Evolutionary conservation across 2,113 vertebrate species (phyloP).

Genomic region (Halichoeres trimaculatus): DNA sequence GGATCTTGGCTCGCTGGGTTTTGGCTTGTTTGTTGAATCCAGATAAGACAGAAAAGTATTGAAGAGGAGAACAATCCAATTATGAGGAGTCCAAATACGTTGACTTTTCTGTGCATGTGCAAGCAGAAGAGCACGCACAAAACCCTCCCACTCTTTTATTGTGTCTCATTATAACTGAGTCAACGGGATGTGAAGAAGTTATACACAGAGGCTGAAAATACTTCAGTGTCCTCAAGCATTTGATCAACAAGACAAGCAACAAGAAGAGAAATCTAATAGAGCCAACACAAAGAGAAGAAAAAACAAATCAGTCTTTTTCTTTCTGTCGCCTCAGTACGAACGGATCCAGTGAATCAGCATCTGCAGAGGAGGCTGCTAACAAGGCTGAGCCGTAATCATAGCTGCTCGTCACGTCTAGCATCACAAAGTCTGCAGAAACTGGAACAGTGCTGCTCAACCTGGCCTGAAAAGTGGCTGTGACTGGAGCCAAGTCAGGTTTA

Average conservation of each 20-base stretch:
- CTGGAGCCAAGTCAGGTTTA: conserved; percentile 9
- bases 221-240: conserved; percentile 28
- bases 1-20: conserved; percentile 34
- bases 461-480: conserved; percentile 17
- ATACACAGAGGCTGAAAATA: conserved; percentile 17
- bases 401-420: conserved; percentile 42
- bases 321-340: conserved; percentile 28
- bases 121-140: not conserved
- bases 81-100: not conserved
- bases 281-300: conserved; percentile 32
- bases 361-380: conserved; percentile 49
- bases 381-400: conserved; percentile 53
- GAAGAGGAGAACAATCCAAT: not conserved
- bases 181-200: not conserved
- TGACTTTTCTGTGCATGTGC: not conserved
- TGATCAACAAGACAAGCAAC: conserved; percentile 24
- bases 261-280: conserved; percentile 7
- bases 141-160: not conserved
- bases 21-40: conserved; percentile 28
- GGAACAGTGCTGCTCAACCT: conserved; percentile 7
- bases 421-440: conserved; percentile 33
- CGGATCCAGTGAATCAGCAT: conserved; percentile 40
- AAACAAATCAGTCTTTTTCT: conserved; percentile 16
- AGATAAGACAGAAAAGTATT: conserved; percentile 13
- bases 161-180: not conserved